Conservation (phyloP, 2,888 invertebrate genomes). For the Acronicta leporina region DNA sequence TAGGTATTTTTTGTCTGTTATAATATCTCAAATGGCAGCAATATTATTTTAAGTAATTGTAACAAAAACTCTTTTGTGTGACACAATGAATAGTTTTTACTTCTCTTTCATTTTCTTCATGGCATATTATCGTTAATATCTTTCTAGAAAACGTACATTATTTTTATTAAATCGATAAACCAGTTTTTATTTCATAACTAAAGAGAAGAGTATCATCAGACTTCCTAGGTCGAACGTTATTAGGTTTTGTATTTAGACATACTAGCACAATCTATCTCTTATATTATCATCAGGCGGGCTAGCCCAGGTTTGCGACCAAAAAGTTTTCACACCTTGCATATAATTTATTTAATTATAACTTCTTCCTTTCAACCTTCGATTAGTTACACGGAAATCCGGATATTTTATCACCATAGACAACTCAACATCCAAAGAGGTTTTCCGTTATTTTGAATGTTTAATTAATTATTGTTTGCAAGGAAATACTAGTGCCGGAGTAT, state of each 20-base stretch:
- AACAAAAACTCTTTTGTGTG: slow-evolving; percentile 6
- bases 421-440: slow-evolving; percentile 21
- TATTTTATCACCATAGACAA: slow-evolving; percentile 24
- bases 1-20: slow-evolving; percentile 7
- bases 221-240: no score
- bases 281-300: no score
- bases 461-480: slow-evolving; percentile 32
- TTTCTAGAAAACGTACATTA: no score
- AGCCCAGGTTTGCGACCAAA: no score
- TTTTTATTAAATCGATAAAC: no score
- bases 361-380: slow-evolving; percentile 21
- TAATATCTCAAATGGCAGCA: neutral
- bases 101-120: slow-evolving; percentile 1
- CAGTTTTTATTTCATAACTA: no score
- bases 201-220: no score
- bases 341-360: no score
- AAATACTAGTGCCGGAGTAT: slow-evolving; percentile 26
- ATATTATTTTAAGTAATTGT: slow-evolving; percentile 19
- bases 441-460: slow-evolving; percentile 26
- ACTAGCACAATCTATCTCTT: no score
- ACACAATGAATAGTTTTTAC: slow-evolving; percentile 17
- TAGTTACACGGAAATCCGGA: slow-evolving; percentile 20
- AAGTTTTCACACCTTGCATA: no score
- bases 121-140: neutral
- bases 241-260: no score